A percentile compares a stretch with the other conserved stretches of the same genome.
phyloP scores from a whole-genome alignment of 2,113 vertebrate species.

The Catagonus wagneri region DNA sequence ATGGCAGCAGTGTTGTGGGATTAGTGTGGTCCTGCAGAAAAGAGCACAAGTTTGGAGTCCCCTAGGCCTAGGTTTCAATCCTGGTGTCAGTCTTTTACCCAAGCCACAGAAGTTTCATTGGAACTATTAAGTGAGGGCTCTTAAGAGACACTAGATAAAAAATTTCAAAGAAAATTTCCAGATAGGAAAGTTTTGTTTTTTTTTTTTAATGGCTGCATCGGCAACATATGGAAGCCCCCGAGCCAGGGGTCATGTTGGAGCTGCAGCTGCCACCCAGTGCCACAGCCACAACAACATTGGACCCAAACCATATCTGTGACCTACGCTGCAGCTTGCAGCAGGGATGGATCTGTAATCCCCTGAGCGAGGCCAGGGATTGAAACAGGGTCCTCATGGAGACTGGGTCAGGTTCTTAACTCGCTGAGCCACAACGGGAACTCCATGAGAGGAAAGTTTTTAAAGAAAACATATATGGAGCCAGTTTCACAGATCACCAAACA shows the following conservation, averaged over 20 bases:
- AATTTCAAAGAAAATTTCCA: not conserved
- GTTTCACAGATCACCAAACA: not conserved
- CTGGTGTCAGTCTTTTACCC: not conserved
- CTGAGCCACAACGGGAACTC: too few species aligned
- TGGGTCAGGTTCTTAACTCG: too few species aligned
- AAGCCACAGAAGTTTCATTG: not conserved
- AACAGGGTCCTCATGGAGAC: too few species aligned
- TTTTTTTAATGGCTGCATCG: not conserved
- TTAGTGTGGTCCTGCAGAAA: not conserved
- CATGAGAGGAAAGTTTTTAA: not conserved
- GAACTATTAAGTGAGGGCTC: not conserved
- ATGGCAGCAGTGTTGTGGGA: not conserved
- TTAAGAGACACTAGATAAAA: not conserved
- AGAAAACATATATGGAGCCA: not conserved
- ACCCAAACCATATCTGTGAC: too few species aligned
- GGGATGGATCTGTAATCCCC: too few species aligned
- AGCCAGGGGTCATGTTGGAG: too few species aligned
- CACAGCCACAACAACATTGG: too few species aligned
- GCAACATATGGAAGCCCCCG: too few species aligned
- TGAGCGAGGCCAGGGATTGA: too few species aligned
- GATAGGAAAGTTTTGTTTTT: too few species aligned
- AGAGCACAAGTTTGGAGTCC: not conserved
- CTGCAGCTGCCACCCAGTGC: too few species aligned
- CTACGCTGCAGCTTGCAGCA: too few species aligned
- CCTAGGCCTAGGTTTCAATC: not conserved